phyloP scores from a whole-genome alignment of 2,888 invertebrate species.

The Parelbella ahira region DNA sequence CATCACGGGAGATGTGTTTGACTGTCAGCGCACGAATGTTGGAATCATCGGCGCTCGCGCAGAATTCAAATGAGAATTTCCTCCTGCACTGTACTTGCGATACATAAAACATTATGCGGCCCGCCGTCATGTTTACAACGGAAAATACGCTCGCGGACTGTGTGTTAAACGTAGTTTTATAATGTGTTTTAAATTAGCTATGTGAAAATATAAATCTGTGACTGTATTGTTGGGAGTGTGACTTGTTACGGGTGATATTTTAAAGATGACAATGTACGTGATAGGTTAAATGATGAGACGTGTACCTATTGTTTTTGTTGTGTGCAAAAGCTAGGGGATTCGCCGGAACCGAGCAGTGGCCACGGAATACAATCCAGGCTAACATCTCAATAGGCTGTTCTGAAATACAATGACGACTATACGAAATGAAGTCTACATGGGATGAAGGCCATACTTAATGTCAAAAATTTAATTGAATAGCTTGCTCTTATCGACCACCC shows the following conservation, averaged over 20 bases:
- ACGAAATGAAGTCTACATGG: too few relatives aligned
- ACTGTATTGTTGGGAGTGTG: conserved; percentile 32
- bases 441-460: too few relatives aligned
- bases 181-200: conserved; percentile 58
- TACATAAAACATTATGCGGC: conserved; percentile 71
- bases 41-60: conserved; percentile 67
- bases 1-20: conserved; percentile 61
- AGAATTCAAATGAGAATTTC: conserved; percentile 76
- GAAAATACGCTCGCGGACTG: conserved; percentile 63
- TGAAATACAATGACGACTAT: too few relatives aligned
- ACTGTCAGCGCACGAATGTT: conserved; percentile 66
- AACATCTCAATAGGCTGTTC: too few relatives aligned
- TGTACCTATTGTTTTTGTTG: conserved; percentile 22
- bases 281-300: conserved; percentile 27
- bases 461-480: too few relatives aligned
- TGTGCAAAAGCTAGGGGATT: too few relatives aligned
- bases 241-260: conserved; percentile 36
- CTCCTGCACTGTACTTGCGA: conserved; percentile 62
- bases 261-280: conserved; percentile 37
- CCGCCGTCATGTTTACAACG: conserved; percentile 72
- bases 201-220: conserved; percentile 41
- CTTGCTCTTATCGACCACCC: too few relatives aligned
- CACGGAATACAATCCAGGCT: too few relatives aligned
- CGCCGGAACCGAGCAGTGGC: too few relatives aligned
- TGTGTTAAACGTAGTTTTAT: conserved; percentile 55